These are phyloP conservation scores for Drosophila flavopinicola DNA, from an alignment of 2,888 invertebrate species.

Conservation along the genomic window DNA sequence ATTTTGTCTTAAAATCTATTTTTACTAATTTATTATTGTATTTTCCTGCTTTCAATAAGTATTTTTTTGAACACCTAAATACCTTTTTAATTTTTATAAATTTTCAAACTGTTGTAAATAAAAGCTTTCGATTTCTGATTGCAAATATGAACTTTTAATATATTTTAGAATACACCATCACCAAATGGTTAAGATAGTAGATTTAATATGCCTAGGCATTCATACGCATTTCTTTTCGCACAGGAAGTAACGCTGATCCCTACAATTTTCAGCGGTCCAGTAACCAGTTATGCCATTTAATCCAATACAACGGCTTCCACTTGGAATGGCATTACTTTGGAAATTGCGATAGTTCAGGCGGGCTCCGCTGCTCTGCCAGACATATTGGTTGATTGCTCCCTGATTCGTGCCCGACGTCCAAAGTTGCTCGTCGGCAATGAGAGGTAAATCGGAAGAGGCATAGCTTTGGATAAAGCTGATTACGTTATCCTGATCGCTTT, in stretches of 20 bases:
- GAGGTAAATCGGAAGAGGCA: not conserved
- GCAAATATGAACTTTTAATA: constrained; percentile 24
- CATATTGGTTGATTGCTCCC: constrained; percentile 15
- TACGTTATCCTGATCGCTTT: constrained; percentile 3
- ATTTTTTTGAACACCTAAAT: too few relatives aligned
- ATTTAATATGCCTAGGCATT: too few relatives aligned
- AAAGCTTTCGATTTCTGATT: too few relatives aligned
- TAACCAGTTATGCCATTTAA: constrained; percentile 18
- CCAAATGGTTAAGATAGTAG: too few relatives aligned
- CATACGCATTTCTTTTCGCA: constrained; percentile 42
- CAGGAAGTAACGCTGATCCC: constrained; percentile 38
- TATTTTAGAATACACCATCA: constrained; percentile 15
- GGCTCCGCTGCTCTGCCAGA: constrained; percentile 60
- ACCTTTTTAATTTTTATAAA: too few relatives aligned
- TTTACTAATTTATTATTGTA: too few relatives aligned
- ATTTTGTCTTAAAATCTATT: too few relatives aligned
- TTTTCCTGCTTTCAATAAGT: too few relatives aligned
- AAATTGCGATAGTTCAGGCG: constrained; percentile 42
- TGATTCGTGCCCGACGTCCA: constrained; percentile 60
- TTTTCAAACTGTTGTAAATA: too few relatives aligned
- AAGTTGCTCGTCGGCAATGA: constrained; percentile 8
- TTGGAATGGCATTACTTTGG: constrained; percentile 11
- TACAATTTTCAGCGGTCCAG: constrained; percentile 46
- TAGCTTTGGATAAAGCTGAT: constrained; percentile 3
- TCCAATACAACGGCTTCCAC: constrained; percentile 34